A percentile compares a stretch with the other conserved stretches of the same genome.
Evolutionary conservation across 2,888 invertebrate species (phyloP).

Genomic region (Lutraria lutraria): DNA sequence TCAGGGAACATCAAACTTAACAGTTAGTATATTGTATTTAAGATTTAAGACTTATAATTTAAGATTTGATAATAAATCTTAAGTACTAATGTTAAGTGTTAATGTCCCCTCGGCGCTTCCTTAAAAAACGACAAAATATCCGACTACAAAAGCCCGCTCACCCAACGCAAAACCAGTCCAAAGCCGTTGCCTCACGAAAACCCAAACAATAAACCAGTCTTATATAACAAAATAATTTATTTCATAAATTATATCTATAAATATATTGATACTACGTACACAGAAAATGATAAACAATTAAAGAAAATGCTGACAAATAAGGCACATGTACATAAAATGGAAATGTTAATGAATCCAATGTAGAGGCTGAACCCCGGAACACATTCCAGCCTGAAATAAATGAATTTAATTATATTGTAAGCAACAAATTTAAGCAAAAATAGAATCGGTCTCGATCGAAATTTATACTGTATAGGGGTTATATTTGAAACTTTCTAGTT

Average conservation of each 20-base stretch:
- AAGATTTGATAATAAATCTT: too few relatives aligned
- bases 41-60: too few relatives aligned
- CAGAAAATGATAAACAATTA: conserved; percentile 18
- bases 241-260: conserved; percentile 54
- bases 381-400: conserved; percentile 38
- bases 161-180: neutral
- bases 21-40: too few relatives aligned
- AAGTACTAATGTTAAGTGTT: too few relatives aligned
- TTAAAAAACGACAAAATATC: too few relatives aligned
- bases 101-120: too few relatives aligned
- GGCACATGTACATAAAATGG: conserved; percentile 41
- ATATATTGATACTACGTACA: conserved; percentile 15
- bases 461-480: too few relatives aligned
- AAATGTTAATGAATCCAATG: conserved; percentile 43
- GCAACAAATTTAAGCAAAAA: neutral
- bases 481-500: too few relatives aligned
- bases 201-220: neutral
- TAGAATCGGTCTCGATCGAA: neutral
- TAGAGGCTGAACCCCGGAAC: conserved; percentile 27
- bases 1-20: too few relatives aligned
- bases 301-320: conserved; percentile 33
- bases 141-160: too few relatives aligned
- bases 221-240: conserved; percentile 60
- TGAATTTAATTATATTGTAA: neutral
- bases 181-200: neutral